These are phyloP conservation scores for Cyrtodaria siliqua DNA, from an alignment of 2,888 invertebrate genomes.

Conservation along the genomic window DNA sequence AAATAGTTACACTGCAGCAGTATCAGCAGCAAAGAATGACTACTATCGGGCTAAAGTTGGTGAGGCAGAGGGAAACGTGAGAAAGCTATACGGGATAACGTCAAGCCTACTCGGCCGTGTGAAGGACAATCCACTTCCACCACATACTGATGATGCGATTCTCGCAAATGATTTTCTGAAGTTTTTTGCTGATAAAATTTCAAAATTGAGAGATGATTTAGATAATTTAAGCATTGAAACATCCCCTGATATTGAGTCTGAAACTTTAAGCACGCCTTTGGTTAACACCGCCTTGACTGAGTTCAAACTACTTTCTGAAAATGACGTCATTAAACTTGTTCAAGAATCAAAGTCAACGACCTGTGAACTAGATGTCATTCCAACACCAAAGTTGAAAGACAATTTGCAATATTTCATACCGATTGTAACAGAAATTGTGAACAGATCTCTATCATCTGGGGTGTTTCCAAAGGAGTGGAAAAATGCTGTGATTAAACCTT, in stretches of 20 bases:
- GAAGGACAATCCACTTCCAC: conserved; percentile 36
- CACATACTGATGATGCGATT: conserved; percentile 18
- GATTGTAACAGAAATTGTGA: conserved; percentile 33
- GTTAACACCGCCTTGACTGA: conserved; percentile 3
- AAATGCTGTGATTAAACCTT: conserved; percentile 32
- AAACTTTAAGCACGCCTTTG: not conserved
- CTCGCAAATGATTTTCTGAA: conserved; percentile 38
- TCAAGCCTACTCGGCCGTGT: conserved; percentile 22
- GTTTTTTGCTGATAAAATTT: conserved; percentile 27
- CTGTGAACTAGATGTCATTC: conserved; percentile 39
- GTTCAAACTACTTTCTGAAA: conserved; percentile 21
- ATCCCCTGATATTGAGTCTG: not conserved
- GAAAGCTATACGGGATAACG: conserved; percentile 18
- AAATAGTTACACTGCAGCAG: conserved; percentile 27
- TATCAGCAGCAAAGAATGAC: conserved; percentile 19
- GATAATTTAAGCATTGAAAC: conserved; percentile 20
- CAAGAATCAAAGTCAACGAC: conserved; percentile 40
- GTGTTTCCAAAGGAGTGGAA: conserved; percentile 40
- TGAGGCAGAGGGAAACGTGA: conserved; percentile 35
- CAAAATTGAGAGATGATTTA: conserved; percentile 22
- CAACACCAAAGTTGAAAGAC: conserved; percentile 36
- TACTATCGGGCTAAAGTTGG: conserved; percentile 29
- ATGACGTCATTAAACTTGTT: conserved; percentile 29
- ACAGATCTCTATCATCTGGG: conserved; percentile 27
- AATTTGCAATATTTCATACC: conserved; percentile 16